Evolutionary conservation across 2,113 vertebrate species (phyloP), one percentile per base, ranked within the genome.

Genomic region (Malurus cyaneus): DNA sequence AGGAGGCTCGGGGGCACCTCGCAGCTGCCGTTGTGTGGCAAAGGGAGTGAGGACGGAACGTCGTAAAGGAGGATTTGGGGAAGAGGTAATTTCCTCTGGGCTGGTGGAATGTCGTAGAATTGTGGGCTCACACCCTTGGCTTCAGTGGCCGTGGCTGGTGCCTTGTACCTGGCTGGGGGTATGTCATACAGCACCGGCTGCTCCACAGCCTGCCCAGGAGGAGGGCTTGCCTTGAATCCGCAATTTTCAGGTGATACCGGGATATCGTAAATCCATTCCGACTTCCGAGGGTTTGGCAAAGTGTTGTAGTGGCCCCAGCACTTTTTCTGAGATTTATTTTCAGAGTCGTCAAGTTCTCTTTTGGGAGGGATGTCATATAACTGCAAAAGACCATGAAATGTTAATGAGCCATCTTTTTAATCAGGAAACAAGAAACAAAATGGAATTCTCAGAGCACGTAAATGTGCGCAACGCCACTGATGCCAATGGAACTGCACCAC

Each of bases 231-330:
- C 39, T 92, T 95, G 41, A 79, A 39, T 9, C 66, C n/a, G 36
- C 89, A 70, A 90, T 98, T 97, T 72, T 98, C 97, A 1, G 97
- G 96, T 59, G 97, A 94, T 10, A 96, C 91, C 1, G 99, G 99
- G 4, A 98, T 97, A 54, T 99, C 98, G 16, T 99, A 99, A 92
- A 98, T 98, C 99, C 99, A 98, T 25, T 98, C 98, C 13, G 98
- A 96, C 49, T 98, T 99, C 8, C 65, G 93, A n/a, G 97, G 98
- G 34, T 56, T 98, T 24, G 98, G 98, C 39, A 99, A 72, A 1
- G 98, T 98, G 32, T 80, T 98, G 95, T 87, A 98, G n/a, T 92
- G 89, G 50, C 60, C 60, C 47, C 61, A 54, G 13, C 32, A 50
- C 49, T 72, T 98, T 56, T 94, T 94, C 17, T 85, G 81, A 36